Percentiles rank a stretch among this genome's conserved stretches.
Evolutionary conservation across 2,113 vertebrate species (phyloP).

Genomic region (Mastomys coucha): DNA sequence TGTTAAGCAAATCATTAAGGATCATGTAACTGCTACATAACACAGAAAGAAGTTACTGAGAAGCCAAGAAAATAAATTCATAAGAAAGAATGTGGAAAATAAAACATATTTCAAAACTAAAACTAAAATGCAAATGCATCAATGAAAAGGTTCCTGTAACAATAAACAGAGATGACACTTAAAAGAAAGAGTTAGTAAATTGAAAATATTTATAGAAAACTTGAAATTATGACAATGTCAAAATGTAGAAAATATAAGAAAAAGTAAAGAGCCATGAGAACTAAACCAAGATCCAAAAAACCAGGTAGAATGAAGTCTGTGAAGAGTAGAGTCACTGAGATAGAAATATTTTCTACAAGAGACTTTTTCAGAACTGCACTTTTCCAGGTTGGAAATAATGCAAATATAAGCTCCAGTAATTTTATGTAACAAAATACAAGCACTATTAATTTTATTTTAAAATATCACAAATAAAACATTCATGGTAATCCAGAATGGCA

Average conservation of each 20-base stretch:
- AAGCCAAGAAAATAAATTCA: constrained; percentile 30
- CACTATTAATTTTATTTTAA: constrained; percentile 20
- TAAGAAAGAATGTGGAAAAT: neutral
- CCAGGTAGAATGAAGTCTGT: neutral
- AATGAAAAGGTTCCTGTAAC: neutral
- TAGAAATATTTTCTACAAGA: constrained; percentile 27
- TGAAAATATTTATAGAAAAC: neutral
- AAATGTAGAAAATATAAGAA: constrained; percentile 12
- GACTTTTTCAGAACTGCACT: neutral
- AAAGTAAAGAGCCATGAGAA: constrained; percentile 4
- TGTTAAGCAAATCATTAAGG: constrained; percentile 1
- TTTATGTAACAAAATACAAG: neutral
- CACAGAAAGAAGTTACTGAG: neutral
- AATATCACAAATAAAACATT: neutral
- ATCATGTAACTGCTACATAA: neutral
- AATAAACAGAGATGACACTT: constrained; percentile 11
- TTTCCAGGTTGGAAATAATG: neutral
- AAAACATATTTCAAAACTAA: constrained; percentile 38
- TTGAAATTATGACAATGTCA: neutral
- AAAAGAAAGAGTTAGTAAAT: neutral
- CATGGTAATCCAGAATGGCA: constrained; percentile 5
- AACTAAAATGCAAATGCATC: neutral
- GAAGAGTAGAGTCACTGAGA: neutral
- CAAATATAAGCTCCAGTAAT: neutral
- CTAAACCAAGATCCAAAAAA: neutral